A percentile compares a stretch with the other conserved stretches of the same genome.
These are phyloP conservation scores for Procavia capensis DNA, from an alignment of 2,113 vertebrate genomes.

Conservation along the genomic window DNA sequence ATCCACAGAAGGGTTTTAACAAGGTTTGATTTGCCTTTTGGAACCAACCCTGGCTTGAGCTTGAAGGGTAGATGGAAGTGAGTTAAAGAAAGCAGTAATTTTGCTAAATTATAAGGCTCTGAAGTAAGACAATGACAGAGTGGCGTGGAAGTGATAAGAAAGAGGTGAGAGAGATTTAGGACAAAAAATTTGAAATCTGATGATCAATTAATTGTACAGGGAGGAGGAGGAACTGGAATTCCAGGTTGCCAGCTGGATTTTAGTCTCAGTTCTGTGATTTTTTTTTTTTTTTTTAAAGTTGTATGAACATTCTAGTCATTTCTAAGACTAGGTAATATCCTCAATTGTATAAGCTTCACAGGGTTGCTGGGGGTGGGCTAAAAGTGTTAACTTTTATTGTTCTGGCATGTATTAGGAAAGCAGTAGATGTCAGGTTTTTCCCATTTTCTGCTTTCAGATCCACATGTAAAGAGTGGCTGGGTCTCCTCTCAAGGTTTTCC, in stretches of 20 bases:
- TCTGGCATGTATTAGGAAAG: neutral
- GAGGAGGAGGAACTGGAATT: neutral
- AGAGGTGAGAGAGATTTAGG: neutral
- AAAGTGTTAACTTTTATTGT: neutral
- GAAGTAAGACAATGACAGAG: neutral
- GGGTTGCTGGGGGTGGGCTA: neutral
- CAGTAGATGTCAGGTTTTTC: constrained; percentile 7
- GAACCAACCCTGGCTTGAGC: constrained; percentile 29
- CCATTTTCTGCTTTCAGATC: neutral
- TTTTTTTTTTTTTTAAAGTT: neutral
- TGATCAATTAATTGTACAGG: neutral
- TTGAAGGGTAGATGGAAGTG: neutral
- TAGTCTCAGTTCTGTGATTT: neutral
- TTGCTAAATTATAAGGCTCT: neutral
- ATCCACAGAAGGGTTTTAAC: constrained; percentile 32
- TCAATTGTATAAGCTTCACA: neutral
- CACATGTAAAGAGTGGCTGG: neutral
- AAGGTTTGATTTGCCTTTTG: constrained; percentile 30
- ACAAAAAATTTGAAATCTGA: constrained; percentile 20
- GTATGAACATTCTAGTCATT: constrained; percentile 29
- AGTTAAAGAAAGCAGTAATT: constrained; percentile 40
- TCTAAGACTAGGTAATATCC: neutral
- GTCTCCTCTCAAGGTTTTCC: neutral
- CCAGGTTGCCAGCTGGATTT: neutral
- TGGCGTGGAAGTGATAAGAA: constrained; percentile 18